These are phyloP conservation scores for Caenorhabditis sp. DNA, from an alignment of 2,888 invertebrate genomes.

Conservation along the genomic window DNA sequence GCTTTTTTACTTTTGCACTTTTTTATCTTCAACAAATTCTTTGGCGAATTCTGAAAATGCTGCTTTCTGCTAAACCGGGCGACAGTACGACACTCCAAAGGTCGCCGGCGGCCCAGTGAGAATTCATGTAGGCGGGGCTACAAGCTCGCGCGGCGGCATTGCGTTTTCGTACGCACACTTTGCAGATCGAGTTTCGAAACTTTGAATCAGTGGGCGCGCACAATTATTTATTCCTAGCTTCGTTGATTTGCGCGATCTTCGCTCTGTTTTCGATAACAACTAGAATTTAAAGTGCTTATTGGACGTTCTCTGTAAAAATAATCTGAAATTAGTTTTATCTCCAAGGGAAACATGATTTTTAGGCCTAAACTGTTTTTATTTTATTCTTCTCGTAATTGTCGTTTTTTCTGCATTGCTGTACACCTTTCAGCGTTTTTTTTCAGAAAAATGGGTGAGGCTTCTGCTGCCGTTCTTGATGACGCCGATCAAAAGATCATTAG, in stretches of 20 bases:
- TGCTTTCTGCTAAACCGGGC: too few relatives aligned
- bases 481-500: constrained; percentile 41
- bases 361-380: neutral
- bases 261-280: too few relatives aligned
- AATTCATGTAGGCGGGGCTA: constrained; percentile 12
- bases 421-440: neutral
- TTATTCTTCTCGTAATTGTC: neutral
- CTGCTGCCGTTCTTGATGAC: constrained; percentile 38
- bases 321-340: too few relatives aligned
- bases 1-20: too few relatives aligned
- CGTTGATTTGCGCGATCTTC: neutral
- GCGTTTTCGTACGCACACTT: constrained; percentile 9
- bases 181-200: constrained; percentile 28
- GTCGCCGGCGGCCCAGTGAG: too few relatives aligned
- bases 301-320: too few relatives aligned
- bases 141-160: constrained; percentile 12
- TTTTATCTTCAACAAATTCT: too few relatives aligned
- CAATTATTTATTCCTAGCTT: neutral
- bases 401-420: neutral
- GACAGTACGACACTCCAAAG: too few relatives aligned
- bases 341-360: too few relatives aligned
- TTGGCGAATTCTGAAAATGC: too few relatives aligned
- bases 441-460: constrained; percentile 28
- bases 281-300: too few relatives aligned
- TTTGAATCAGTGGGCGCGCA: neutral